phyloP scores from a whole-genome alignment of 2,888 invertebrate genomes.

The Drosophila acutilabella region DNA sequence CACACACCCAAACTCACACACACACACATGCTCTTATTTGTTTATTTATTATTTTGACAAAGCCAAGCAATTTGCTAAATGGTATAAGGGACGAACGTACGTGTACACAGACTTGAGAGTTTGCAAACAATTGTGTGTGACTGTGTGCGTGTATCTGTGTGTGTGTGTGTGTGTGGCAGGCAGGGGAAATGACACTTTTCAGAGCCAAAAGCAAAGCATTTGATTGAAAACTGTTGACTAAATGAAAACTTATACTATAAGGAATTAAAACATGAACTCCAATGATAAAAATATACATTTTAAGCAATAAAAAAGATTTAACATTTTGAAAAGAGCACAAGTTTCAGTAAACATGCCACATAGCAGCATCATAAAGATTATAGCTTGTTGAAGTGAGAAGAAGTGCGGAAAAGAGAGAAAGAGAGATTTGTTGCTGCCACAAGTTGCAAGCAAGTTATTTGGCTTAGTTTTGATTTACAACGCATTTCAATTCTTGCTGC shows the following conservation, averaged over 20 bases:
- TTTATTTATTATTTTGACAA: conserved; percentile 80
- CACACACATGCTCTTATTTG: conserved; percentile 50
- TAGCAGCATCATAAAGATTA: conserved; percentile 13
- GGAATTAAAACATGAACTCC: conserved; percentile 10
- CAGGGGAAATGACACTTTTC: conserved; percentile 40
- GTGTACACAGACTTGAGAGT: conserved; percentile 51
- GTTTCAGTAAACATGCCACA: conserved; percentile 20
- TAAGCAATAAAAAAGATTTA: not conserved
- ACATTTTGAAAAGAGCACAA: not conserved
- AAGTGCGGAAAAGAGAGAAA: not conserved
- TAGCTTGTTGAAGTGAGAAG: conserved; percentile 13
- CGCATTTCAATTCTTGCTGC: conserved; percentile 49
- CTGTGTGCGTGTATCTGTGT: not conserved
- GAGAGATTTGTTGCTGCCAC: conserved; percentile 17
- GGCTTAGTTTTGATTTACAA: conserved; percentile 67
- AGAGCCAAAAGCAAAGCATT: conserved; percentile 20
- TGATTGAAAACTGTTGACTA: conserved; percentile 37
- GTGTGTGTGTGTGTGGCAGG: conserved; percentile 1
- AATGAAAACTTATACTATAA: conserved; percentile 11
- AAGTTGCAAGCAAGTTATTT: conserved; percentile 51
- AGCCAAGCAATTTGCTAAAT: conserved; percentile 79
- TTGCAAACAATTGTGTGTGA: conserved; percentile 60
- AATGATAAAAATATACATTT: conserved; percentile 2
- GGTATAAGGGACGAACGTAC: conserved; percentile 53
- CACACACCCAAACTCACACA: too few relatives aligned